Conservation (phyloP, 1,140 invertebrate genomes). For the Cepaea nemoralis region DNA sequence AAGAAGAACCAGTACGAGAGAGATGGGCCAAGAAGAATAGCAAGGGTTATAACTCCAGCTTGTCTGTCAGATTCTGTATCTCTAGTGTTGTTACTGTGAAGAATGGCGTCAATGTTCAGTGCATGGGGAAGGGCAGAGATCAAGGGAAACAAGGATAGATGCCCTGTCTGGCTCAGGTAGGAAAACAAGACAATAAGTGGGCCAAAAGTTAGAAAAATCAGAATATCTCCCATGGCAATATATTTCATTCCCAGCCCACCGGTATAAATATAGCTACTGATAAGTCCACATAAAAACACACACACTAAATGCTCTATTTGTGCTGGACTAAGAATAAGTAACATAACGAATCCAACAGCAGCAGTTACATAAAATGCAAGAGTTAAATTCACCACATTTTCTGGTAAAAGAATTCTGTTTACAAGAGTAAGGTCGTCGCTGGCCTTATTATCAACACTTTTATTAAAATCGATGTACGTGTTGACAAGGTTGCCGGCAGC, state of each 20-base stretch:
- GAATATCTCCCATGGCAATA: constrained; percentile 89
- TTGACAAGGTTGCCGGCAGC: constrained; percentile 96
- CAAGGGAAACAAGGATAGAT: constrained; percentile 78
- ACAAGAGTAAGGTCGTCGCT: constrained; percentile 91
- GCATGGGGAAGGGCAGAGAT: constrained; percentile 94
- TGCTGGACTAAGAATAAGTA: constrained; percentile 86
- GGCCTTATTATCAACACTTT: constrained; percentile 88
- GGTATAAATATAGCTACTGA: constrained; percentile 83
- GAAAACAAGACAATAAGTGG: constrained; percentile 94
- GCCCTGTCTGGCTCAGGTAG: constrained; percentile 90
- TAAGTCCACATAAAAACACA: constrained; percentile 93
- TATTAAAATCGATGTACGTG: constrained; percentile 94
- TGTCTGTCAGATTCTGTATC: constrained; percentile 87
- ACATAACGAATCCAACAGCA: constrained; percentile 87
- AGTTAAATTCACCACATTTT: constrained; percentile 88
- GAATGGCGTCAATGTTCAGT: constrained; percentile 92
- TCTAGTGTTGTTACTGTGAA: constrained; percentile 94
- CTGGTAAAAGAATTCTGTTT: constrained; percentile 86
- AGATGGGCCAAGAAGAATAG: constrained; percentile 91
- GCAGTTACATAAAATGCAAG: constrained; percentile 88
- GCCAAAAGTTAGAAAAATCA: constrained; percentile 93
- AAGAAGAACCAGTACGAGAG: constrained; percentile 92
- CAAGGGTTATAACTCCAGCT: constrained; percentile 91
- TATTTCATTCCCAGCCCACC: constrained; percentile 92
- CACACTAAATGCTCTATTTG: constrained; percentile 93